These are phyloP conservation scores for Cinara cedri DNA, from an alignment of 2,888 invertebrate species.

Conservation along the genomic window DNA sequence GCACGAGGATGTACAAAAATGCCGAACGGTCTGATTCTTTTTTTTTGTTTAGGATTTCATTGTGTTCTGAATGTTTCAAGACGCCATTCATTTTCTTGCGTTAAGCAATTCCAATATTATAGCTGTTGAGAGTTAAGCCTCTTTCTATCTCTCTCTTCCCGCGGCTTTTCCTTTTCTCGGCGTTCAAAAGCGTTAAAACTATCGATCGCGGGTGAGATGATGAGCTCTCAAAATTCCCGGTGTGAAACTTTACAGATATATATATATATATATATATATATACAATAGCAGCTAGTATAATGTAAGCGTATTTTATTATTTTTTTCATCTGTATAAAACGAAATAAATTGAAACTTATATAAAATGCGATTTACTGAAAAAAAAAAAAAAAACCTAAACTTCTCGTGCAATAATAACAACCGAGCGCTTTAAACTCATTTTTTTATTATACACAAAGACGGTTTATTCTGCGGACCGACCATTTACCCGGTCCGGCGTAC, in stretches of 20 bases:
- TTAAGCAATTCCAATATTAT: constrained; percentile 41
- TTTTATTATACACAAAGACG: too few species aligned
- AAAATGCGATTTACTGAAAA: constrained; percentile 14
- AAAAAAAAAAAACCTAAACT: background rate
- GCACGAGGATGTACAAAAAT: background rate
- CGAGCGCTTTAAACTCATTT: too few species aligned
- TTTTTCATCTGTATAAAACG: constrained; percentile 16
- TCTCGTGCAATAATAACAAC: too few species aligned
- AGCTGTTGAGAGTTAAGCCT: constrained; percentile 13
- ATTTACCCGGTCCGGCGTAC: too few species aligned
- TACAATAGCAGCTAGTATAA: too few species aligned
- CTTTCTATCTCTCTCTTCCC: too few species aligned
- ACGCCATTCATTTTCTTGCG: constrained; percentile 32
- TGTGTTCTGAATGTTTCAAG: constrained; percentile 41
- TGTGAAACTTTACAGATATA: constrained; percentile 33
- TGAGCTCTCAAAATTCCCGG: constrained; percentile 43
- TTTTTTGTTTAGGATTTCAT: constrained; percentile 33
- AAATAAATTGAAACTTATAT: constrained; percentile 13
- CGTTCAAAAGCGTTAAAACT: constrained; percentile 35
- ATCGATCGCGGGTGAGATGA: constrained; percentile 51
- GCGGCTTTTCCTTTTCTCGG: background rate
- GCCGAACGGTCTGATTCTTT: constrained; percentile 2
- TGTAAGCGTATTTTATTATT: background rate
- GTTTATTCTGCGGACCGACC: too few species aligned
- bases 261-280: too few species aligned